phyloP scores from a whole-genome alignment of 2,888 invertebrate genomes.

The Nycteola revayana region DNA sequence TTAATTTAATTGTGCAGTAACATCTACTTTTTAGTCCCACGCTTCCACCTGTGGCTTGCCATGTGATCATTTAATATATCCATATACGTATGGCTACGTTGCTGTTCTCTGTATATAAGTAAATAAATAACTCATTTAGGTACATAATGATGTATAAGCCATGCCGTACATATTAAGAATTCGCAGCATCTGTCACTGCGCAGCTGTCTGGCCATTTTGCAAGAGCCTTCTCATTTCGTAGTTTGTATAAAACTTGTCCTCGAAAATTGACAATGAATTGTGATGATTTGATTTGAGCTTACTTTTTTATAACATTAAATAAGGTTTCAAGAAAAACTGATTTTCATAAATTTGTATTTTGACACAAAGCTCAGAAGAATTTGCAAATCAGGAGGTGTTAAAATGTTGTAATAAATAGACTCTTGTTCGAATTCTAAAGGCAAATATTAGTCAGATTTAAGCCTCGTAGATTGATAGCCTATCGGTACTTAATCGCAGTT shows the following conservation, averaged over 20 bases:
- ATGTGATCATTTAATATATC: conserved; percentile 27
- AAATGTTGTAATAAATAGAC: too few species aligned
- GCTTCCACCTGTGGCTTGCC: conserved; percentile 50
- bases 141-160: conserved; percentile 29
- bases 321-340: too few species aligned
- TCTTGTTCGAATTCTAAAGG: too few species aligned
- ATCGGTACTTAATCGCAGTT: too few species aligned
- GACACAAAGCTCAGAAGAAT: too few species aligned
- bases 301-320: too few species aligned
- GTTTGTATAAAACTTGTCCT: conserved; percentile 20
- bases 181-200: conserved; percentile 44
- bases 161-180: conserved; percentile 28
- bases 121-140: conserved; percentile 32
- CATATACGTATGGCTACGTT: conserved; percentile 15
- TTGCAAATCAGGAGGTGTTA: too few species aligned
- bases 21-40: conserved; percentile 56
- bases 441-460: too few species aligned
- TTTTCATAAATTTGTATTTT: too few species aligned
- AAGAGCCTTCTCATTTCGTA: conserved; percentile 25
- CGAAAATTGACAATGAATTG: conserved; percentile 6
- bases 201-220: conserved; percentile 42
- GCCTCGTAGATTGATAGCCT: too few species aligned
- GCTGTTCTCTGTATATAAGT: conserved; percentile 26
- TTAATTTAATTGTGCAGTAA: conserved; percentile 53
- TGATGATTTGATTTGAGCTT: too few species aligned